phyloP scores from a whole-genome alignment of 92 coral and sea anemone genomes.

The Ricordea florida region DNA sequence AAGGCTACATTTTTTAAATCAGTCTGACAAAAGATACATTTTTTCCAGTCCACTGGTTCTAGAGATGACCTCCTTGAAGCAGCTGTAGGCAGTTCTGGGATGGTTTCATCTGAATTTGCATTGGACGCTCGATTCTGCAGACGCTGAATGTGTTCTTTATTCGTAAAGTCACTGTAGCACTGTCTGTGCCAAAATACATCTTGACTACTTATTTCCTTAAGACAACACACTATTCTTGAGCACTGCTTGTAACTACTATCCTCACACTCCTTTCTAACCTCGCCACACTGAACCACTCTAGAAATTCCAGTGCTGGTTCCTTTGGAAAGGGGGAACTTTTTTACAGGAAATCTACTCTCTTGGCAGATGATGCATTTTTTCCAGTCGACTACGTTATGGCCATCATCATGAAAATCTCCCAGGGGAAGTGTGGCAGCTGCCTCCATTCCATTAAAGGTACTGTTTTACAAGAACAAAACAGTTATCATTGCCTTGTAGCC shows the following conservation, averaged over 20 bases:
- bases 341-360: constrained; percentile 44
- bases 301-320: constrained; percentile 46
- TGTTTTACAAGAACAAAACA: constrained; percentile 7
- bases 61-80: constrained; percentile 31
- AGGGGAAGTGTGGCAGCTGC: constrained; percentile 25
- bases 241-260: constrained; percentile 12
- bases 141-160: constrained; percentile 38
- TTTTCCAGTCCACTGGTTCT: constrained; percentile 29
- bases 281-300: constrained; percentile 51
- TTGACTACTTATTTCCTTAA: constrained; percentile 6
- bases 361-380: constrained; percentile 47
- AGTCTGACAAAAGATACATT: constrained; percentile 60
- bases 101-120: no score
- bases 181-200: constrained; percentile 58
- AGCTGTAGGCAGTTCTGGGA: no score
- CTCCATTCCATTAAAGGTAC: constrained; percentile 18
- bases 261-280: constrained; percentile 33
- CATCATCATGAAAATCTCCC: background rate
- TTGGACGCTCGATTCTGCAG: constrained; percentile 34
- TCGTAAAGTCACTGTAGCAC: constrained; percentile 61
- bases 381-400: background rate
- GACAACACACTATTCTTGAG: background rate
- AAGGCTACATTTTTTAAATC: constrained; percentile 26
- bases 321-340: constrained; percentile 56
- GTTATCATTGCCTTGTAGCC: constrained; percentile 2